A percentile compares a stretch with the other conserved stretches of the same genome.
Conservation (phyloP, 2,888 invertebrate species). For the Diarsia mendica region DNA sequence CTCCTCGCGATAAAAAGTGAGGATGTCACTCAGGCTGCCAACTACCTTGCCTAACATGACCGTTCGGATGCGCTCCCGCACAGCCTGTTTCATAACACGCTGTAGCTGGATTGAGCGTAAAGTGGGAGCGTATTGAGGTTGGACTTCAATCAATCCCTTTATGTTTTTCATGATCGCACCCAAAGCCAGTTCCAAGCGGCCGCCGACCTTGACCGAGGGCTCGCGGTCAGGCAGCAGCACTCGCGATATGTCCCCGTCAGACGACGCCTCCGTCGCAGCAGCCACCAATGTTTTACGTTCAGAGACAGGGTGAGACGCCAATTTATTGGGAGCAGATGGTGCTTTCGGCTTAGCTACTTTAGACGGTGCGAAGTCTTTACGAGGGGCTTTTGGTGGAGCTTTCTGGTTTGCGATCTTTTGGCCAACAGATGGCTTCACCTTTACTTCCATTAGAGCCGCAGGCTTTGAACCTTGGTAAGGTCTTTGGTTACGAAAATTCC, state of each 20-base stretch:
- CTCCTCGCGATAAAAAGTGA: constrained; percentile 74
- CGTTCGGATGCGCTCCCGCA: constrained; percentile 79
- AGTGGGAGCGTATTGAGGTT: constrained; percentile 37
- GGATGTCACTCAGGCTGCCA: constrained; percentile 67
- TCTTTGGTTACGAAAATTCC: constrained; percentile 47
- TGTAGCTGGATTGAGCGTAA: constrained; percentile 58
- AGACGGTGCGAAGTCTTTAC: constrained; percentile 69
- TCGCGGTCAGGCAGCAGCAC: constrained; percentile 70
- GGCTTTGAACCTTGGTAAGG: constrained; percentile 31
- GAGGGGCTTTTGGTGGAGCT: constrained; percentile 32
- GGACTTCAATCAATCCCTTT: constrained; percentile 58
- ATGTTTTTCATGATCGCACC: constrained; percentile 80
- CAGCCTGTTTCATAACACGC: constrained; percentile 76
- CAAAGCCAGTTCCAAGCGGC: constrained; percentile 83
- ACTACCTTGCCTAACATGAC: constrained; percentile 78
- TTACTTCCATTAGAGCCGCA: constrained; percentile 52
- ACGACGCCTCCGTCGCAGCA: constrained; percentile 46
- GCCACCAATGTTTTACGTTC: constrained; percentile 66
- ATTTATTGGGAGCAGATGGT: constrained; percentile 64
- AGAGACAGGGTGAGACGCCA: constrained; percentile 59
- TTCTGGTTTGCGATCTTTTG: constrained; percentile 59
- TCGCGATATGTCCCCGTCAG: constrained; percentile 39
- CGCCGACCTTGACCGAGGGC: constrained; percentile 73
- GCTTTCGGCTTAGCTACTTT: constrained; percentile 73
- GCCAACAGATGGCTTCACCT: constrained; percentile 60